Percentiles rank a stretch among this genome's conserved stretches.
Conservation (phyloP, 2,113 vertebrate genomes). For the Serilophus lunatus region DNA sequence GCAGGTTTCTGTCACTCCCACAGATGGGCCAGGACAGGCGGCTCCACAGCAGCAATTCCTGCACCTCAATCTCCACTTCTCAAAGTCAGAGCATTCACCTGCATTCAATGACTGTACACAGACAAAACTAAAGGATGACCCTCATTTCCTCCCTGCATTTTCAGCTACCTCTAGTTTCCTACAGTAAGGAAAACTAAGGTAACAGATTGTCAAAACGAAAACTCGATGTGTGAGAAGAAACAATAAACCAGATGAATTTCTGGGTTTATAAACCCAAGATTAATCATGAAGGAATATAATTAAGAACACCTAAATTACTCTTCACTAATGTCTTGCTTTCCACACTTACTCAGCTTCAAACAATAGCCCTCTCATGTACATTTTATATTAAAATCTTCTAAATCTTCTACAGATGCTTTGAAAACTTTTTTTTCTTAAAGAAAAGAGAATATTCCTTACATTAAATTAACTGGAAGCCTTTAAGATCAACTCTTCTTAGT, state of each 20-base stretch:
- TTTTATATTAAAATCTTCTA: neutral
- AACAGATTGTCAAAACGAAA: neutral
- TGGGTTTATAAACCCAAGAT: neutral
- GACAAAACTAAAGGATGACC: neutral
- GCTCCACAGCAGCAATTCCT: neutral
- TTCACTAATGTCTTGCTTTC: neutral
- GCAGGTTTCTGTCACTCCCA: neutral
- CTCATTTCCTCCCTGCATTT: neutral
- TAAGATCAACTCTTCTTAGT: neutral
- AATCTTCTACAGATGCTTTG: neutral
- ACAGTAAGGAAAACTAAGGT: neutral
- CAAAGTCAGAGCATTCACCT: neutral
- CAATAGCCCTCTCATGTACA: neutral
- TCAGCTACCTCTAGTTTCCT: neutral
- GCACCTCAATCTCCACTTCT: neutral
- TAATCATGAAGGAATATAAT: neutral
- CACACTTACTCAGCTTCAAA: neutral
- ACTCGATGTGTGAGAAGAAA: neutral
- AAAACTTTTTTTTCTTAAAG: neutral
- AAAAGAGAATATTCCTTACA: neutral
- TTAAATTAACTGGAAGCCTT: neutral
- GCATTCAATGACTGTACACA: accelerated
- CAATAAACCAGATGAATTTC: neutral
- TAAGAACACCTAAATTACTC: conserved; percentile 28
- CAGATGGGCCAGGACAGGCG: neutral